Conservation (phyloP, 2,113 vertebrate species). For the Triplophysa dalaica region DNA sequence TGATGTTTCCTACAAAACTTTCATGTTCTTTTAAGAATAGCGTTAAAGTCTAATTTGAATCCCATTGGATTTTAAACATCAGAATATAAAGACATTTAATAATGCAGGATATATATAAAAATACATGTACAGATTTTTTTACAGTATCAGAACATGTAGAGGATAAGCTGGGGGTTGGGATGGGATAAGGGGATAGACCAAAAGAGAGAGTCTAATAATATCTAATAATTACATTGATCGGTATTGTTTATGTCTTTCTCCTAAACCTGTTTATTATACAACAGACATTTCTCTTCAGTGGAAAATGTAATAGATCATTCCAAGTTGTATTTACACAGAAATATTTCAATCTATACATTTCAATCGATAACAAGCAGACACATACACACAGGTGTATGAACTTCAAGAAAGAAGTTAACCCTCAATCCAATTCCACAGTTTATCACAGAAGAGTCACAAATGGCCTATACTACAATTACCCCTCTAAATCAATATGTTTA, state of each 20-base stretch:
- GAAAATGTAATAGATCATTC: neutral
- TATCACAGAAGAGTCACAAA: neutral
- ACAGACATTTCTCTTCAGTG: neutral
- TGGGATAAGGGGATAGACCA: too few relatives aligned
- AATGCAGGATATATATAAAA: constrained; percentile 64
- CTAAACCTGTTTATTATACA: neutral
- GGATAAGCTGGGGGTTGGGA: neutral
- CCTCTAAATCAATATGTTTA: neutral
- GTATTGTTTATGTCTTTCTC: neutral
- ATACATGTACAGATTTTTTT: constrained; percentile 50
- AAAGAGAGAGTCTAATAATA: neutral
- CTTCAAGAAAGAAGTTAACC: neutral
- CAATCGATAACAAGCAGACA: neutral
- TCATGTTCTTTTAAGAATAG: neutral
- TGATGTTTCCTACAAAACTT: neutral
- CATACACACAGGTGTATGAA: neutral
- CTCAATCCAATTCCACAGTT: neutral
- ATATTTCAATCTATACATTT: neutral
- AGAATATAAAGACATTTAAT: constrained; percentile 53
- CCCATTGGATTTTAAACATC: constrained; percentile 39
- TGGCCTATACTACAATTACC: neutral
- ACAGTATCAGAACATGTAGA: neutral
- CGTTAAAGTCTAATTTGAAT: neutral
- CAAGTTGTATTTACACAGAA: neutral
- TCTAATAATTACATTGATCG: neutral